phyloP scores from a whole-genome alignment of 1,140 invertebrate genomes.

The Oncopeltus fasciatus region DNA sequence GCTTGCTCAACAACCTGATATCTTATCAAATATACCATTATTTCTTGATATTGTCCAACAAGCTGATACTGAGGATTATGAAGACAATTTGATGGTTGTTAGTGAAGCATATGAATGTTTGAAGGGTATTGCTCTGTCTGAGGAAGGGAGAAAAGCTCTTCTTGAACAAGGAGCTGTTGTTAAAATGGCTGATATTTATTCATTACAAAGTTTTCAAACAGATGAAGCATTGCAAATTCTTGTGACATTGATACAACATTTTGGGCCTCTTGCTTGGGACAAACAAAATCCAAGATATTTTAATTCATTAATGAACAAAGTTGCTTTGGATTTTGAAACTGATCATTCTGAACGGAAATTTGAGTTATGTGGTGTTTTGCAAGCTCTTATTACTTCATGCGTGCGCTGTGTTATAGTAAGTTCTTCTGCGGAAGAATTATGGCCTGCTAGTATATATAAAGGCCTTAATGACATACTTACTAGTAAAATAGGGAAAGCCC shows the following conservation, averaged over 20 bases:
- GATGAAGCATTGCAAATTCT: slow-evolving; percentile 69
- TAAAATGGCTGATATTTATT: slow-evolving; percentile 71
- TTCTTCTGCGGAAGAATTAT: slow-evolving; percentile 33
- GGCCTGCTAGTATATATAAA: slow-evolving; percentile 63
- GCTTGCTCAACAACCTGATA: slow-evolving; percentile 61
- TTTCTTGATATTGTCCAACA: slow-evolving; percentile 67
- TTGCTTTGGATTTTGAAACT: slow-evolving; percentile 70
- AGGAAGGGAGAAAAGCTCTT: slow-evolving; percentile 57
- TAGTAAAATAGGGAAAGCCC: slow-evolving; percentile 72
- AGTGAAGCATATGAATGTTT: slow-evolving; percentile 75
- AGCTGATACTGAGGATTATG: slow-evolving; percentile 54
- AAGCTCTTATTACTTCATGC: slow-evolving; percentile 57
- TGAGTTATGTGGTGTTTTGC: slow-evolving; percentile 60
- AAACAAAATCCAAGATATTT: slow-evolving; percentile 51
- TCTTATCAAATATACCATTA: slow-evolving; percentile 62
- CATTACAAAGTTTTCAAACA: slow-evolving; percentile 69
- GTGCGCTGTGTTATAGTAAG: slow-evolving; percentile 24
- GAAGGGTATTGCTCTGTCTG: slow-evolving; percentile 55
- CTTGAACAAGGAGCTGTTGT: slow-evolving; percentile 58
- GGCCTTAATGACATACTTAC: slow-evolving; percentile 65
- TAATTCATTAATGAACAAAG: slow-evolving; percentile 66
- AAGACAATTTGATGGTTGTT: slow-evolving; percentile 69
- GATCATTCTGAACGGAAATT: slow-evolving; percentile 78
- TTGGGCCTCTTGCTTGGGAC: slow-evolving; percentile 58
- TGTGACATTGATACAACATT: slow-evolving; percentile 49